Base-by-base conservation (phyloP, 2,888 invertebrate species). In the Lagria hirta region DNA sequence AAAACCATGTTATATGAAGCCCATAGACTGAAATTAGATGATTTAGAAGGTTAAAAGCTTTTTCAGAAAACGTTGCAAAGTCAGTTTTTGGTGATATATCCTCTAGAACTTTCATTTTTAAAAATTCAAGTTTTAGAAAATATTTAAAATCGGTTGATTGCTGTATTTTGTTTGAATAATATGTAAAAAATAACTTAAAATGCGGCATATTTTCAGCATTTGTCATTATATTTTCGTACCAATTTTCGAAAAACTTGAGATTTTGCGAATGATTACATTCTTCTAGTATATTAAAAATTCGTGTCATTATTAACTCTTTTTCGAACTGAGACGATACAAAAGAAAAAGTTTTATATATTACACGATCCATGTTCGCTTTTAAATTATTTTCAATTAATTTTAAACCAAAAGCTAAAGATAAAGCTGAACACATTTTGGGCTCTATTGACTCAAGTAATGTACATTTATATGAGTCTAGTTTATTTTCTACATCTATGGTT, bases 401-500 rank as follows among this genome's bases (percentile, higher is more conserved):
- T 13, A 32, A 18, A 2, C 18, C 32, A 10, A 32, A 32, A 6
- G 11, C 12, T n/a, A 32, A 6, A 3, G 32, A n/a, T n/a, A n/a
- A n/a, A 3, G 21, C 7, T 20, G 11, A 7, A 12, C 2, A 4
- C 10, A 32, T 18, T 3, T n/a, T 10, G 2, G 10, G 12, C 4
- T 10, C 6, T 5, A 20, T 32, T 21, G 21, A 12, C 11, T 6
- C 11, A 2, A 1, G 6, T 6, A 32, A 12, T 11, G 21, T 12
- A 32, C 20, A 7, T 17, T 26, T 14, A 11, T 26, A 11, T 5
- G 35, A 13, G n/a, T 11, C 8, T 13, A 35, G 18, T 20, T 16
- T 38, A 4, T 29, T 12, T 43, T 10, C 55, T 17, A 20, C n/a
- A 12, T 35, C 24, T 2, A 35, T 13, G 13, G 26, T 35, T 8